Percentiles rank a stretch among this genome's conserved stretches.
phyloP scores from a whole-genome alignment of 2,888 invertebrate species.

The Troides oblongomaculatus region DNA sequence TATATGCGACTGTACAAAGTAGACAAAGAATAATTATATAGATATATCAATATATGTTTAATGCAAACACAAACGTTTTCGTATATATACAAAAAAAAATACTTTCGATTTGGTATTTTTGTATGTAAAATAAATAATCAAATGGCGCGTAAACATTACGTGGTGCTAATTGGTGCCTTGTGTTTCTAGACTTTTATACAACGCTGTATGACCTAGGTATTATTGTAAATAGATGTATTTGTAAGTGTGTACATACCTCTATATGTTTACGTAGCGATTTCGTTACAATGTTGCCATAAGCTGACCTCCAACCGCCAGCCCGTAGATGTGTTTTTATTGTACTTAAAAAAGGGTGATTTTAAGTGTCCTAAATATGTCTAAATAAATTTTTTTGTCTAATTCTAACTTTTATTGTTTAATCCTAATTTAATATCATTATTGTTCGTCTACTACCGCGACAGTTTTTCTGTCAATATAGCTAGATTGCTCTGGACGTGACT shows the following conservation, averaged over 20 bases:
- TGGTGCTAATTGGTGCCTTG: slow-evolving; percentile 36
- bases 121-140: background rate
- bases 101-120: too few species aligned
- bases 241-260: slow-evolving; percentile 48
- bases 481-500: too few species aligned
- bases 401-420: too few species aligned
- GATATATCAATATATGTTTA: too few species aligned
- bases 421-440: too few species aligned
- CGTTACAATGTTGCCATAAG: slow-evolving; percentile 55
- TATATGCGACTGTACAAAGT: too few species aligned
- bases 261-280: slow-evolving; percentile 47
- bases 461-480: too few species aligned
- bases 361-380: slow-evolving; percentile 51
- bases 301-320: slow-evolving; percentile 37
- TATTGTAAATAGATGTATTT: slow-evolving; percentile 46
- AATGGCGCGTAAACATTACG: slow-evolving; percentile 14
- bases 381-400: too few species aligned
- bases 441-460: too few species aligned
- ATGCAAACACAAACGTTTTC: too few species aligned
- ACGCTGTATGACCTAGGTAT: slow-evolving; percentile 49
- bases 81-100: too few species aligned
- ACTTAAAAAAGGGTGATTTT: slow-evolving; percentile 69
- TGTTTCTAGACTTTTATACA: slow-evolving; percentile 38
- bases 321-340: slow-evolving; percentile 46
- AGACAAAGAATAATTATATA: too few species aligned